phyloP scores from a whole-genome alignment of 2,113 vertebrate genomes.

The Forbesichthys papilliferus region DNA sequence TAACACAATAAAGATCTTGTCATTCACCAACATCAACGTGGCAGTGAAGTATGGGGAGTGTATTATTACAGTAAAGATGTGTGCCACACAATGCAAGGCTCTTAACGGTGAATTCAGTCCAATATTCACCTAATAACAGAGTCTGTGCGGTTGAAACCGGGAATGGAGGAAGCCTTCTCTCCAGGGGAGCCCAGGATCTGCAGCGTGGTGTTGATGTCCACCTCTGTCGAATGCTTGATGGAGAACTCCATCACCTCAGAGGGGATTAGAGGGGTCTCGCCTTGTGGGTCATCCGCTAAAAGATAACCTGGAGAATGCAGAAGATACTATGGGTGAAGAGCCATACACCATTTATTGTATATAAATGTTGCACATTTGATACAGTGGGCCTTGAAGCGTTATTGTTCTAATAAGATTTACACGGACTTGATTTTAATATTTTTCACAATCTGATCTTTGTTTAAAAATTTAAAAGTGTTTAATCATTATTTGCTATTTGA shows the following conservation, averaged over 20 bases:
- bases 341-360: too few relatives aligned
- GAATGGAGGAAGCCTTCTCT: constrained; percentile 96
- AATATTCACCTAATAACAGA: constrained; percentile 92
- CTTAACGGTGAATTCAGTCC: background rate
- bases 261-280: constrained; percentile 97
- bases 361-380: too few relatives aligned
- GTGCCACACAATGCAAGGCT: background rate
- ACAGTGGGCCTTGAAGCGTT: too few relatives aligned
- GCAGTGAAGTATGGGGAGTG: background rate
- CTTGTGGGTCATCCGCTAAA: constrained; percentile 98
- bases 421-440: too few relatives aligned
- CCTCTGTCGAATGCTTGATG: constrained; percentile 95
- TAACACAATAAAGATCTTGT: too few relatives aligned
- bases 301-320: constrained; percentile 86
- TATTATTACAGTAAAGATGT: background rate
- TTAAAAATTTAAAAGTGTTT: too few relatives aligned
- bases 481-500: too few relatives aligned
- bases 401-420: too few relatives aligned
- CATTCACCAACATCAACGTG: background rate
- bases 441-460: too few relatives aligned
- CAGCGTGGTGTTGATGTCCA: constrained; percentile 98
- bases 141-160: constrained; percentile 97
- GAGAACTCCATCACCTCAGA: constrained; percentile 99
- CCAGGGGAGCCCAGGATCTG: constrained; percentile 97
- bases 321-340: background rate